Evolutionary conservation across 2,888 invertebrate species (phyloP).

Genomic region (Cephus pulcher): DNA sequence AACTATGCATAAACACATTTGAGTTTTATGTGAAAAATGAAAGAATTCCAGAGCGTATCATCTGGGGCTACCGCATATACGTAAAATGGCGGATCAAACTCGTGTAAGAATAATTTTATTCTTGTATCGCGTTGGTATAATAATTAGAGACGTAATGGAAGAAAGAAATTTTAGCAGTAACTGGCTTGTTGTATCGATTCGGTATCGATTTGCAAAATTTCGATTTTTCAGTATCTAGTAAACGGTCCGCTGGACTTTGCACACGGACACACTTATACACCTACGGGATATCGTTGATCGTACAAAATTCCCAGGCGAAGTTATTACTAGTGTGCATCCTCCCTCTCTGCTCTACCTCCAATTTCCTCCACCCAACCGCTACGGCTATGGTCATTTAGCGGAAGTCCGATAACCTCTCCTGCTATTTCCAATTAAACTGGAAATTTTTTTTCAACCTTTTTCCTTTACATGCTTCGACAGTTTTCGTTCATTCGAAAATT

Average conservation of each 20-base stretch:
- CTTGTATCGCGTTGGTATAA: background rate
- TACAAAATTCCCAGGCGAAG: background rate
- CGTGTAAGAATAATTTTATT: background rate
- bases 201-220: background rate
- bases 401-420: slow-evolving; percentile 4
- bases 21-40: background rate
- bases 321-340: background rate
- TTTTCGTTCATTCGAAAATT: background rate
- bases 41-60: background rate
- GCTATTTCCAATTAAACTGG: slow-evolving; percentile 6
- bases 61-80: background rate
- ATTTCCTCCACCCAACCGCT: background rate
- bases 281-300: background rate
- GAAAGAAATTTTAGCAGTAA: background rate
- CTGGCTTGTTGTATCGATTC: background rate
- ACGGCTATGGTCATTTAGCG: background rate
- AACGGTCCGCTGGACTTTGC: background rate
- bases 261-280: background rate
- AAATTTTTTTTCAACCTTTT: background rate
- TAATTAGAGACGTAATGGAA: background rate
- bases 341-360: background rate
- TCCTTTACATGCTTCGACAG: background rate
- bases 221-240: background rate
- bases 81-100: background rate
- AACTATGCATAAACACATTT: slow-evolving; percentile 7